Evolutionary conservation across 2,797 vertebrate genomes (phyloP).

Genomic region (Anguilla marmorata): DNA sequence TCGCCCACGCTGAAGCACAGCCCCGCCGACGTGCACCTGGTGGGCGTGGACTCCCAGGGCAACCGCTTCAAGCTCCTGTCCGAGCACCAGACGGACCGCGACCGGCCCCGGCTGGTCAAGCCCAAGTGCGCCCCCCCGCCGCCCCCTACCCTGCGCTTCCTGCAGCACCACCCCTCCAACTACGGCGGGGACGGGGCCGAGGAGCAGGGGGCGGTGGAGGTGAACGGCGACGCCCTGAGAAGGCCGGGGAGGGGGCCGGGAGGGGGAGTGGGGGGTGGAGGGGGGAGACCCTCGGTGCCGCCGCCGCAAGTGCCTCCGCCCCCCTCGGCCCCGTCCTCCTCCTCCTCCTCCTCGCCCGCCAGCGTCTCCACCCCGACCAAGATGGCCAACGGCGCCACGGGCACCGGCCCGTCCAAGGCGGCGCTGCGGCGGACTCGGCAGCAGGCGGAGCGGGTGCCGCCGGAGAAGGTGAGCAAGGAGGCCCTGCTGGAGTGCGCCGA

Average conservation of each 20-base stretch:
- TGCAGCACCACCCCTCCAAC: slow-evolving; percentile 73
- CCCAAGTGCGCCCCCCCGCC: slow-evolving; percentile 97
- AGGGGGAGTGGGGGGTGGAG: slow-evolving; percentile 68
- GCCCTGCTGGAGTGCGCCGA: slow-evolving; percentile 90
- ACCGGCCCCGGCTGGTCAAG: slow-evolving; percentile 90
- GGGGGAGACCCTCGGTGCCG: slow-evolving; percentile 78
- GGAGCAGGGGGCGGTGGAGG: slow-evolving; percentile 69
- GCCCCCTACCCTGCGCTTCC: slow-evolving; percentile 83
- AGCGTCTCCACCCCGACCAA: slow-evolving; percentile 73
- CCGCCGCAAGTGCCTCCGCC: slow-evolving; percentile 82
- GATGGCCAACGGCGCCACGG: slow-evolving; percentile 83
- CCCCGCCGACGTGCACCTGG: slow-evolving; percentile 90
- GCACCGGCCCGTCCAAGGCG: slow-evolving; percentile 69
- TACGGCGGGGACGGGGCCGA: slow-evolving; percentile 73
- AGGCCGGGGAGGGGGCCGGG: slow-evolving; percentile 78
- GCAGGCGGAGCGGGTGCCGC: slow-evolving; percentile 81
- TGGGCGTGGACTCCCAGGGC: slow-evolving; percentile 98
- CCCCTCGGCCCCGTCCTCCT: slow-evolving; percentile 59
- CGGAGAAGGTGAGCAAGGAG: slow-evolving; percentile 91
- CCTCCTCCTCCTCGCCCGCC: slow-evolving; percentile 68
- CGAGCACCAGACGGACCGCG: slow-evolving; percentile 89
- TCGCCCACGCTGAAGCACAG: slow-evolving; percentile 93
- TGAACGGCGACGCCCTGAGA: slow-evolving; percentile 78
- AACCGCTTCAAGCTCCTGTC: slow-evolving; percentile 98
- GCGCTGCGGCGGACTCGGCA: slow-evolving; percentile 87